Evolutionary conservation across 1,140 invertebrate species (phyloP).

Genomic region (Steinernema khuongi): DNA sequence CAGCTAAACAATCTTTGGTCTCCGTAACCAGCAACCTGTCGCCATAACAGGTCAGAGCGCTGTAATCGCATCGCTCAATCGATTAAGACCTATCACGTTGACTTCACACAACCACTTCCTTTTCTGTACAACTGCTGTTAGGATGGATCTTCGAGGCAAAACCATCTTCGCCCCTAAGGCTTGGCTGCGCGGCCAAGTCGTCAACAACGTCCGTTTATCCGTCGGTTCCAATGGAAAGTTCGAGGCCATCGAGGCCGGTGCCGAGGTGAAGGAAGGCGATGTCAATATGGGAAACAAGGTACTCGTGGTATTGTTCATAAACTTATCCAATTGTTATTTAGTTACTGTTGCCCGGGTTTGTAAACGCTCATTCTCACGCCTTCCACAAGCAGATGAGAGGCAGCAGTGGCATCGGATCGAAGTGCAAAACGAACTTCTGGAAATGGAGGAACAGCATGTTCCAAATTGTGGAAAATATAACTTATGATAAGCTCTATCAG

Average conservation of each 20-base stretch:
- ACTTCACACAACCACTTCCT: too few relatives aligned
- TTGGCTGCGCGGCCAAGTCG: neutral
- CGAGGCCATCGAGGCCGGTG: neutral
- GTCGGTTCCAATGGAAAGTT: neutral
- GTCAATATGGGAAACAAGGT: neutral
- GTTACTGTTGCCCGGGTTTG: constrained; percentile 46
- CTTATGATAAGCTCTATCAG: constrained; percentile 45
- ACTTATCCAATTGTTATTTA: neutral
- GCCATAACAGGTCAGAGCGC: too few relatives aligned
- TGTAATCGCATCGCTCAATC: too few relatives aligned
- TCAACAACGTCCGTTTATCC: neutral
- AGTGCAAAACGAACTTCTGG: constrained; percentile 51
- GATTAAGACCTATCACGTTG: too few relatives aligned
- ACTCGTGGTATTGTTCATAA: neutral
- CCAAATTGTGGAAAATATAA: constrained; percentile 43
- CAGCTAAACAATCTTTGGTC: too few relatives aligned
- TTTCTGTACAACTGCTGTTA: too few relatives aligned
- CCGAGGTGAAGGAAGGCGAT: neutral
- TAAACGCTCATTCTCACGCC: constrained; percentile 56
- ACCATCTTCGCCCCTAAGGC: neutral
- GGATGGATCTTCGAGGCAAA: neutral
- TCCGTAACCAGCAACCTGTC: too few relatives aligned
- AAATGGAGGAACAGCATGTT: constrained; percentile 57
- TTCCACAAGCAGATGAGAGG: constrained; percentile 53
- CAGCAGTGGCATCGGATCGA: constrained; percentile 44